Evolutionary conservation across 1,140 invertebrate species (phyloP).

Genomic region (Leptopilina boulardi): DNA sequence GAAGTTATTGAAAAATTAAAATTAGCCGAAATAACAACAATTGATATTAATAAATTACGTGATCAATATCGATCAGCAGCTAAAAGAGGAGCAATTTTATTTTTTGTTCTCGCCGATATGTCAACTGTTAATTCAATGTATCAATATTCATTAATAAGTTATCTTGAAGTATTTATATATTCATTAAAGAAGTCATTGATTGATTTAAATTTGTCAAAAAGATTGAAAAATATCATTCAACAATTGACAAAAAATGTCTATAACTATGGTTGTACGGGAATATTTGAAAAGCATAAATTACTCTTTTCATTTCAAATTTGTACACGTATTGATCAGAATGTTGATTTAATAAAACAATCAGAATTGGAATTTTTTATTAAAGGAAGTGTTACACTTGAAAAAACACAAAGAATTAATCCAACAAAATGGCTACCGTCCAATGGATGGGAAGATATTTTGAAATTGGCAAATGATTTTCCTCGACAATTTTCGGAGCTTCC

Average conservation of each 20-base stretch:
- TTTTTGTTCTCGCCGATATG: constrained; percentile 93
- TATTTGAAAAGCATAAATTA: constrained; percentile 93
- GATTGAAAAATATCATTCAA: constrained; percentile 88
- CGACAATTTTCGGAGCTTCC: constrained; percentile 81
- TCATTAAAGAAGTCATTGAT: constrained; percentile 88
- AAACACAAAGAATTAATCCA: constrained; percentile 81
- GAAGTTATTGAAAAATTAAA: constrained; percentile 87
- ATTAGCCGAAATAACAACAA: constrained; percentile 83
- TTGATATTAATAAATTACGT: constrained; percentile 87
- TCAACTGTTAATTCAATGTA: constrained; percentile 92
- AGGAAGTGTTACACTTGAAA: constrained; percentile 86
- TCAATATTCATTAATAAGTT: constrained; percentile 90
- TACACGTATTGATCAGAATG: constrained; percentile 85
- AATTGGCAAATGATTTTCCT: constrained; percentile 82
- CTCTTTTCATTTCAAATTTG: constrained; percentile 94
- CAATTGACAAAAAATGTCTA: constrained; percentile 91
- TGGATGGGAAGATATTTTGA: constrained; percentile 89
- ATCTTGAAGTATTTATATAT: constrained; percentile 87
- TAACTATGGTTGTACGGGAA: constrained; percentile 92
- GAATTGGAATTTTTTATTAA: constrained; percentile 95
- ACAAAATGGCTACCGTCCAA: constrained; percentile 82
- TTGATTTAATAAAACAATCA: constrained; percentile 79
- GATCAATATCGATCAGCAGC: constrained; percentile 90
- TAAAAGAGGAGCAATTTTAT: constrained; percentile 89
- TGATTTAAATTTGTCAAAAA: constrained; percentile 82